A percentile compares a stretch with the other conserved stretches of the same genome.
These are phyloP conservation scores for Mechanitis messenoides DNA, from an alignment of 2,888 invertebrate species.

Conservation along the genomic window DNA sequence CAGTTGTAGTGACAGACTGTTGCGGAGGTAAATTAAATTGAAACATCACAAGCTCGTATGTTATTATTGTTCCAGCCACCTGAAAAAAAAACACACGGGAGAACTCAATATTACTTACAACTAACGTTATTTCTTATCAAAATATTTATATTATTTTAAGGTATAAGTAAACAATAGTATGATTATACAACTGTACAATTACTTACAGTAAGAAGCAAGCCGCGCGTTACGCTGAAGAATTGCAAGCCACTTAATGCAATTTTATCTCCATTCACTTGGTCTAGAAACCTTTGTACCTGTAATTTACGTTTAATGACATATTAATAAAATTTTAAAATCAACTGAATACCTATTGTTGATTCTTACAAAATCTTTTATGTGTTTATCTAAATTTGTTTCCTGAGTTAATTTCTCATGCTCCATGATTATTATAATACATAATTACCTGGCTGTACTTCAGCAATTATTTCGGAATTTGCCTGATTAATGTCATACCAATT, in stretches of 20 bases:
- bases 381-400: no score
- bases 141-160: background rate
- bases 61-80: constrained; percentile 69
- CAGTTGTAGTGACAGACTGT: constrained; percentile 2
- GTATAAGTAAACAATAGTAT: constrained; percentile 6
- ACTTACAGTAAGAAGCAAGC: constrained; percentile 75
- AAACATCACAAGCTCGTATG: constrained; percentile 73
- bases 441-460: no score
- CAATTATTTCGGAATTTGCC: no score
- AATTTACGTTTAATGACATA: constrained; percentile 4
- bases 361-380: no score
- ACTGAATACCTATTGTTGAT: no score
- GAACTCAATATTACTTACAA: constrained; percentile 1
- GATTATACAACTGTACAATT: background rate
- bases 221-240: constrained; percentile 77
- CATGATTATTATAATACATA: no score
- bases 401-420: no score
- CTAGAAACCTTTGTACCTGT: constrained; percentile 79
- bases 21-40: constrained; percentile 57
- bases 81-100: constrained; percentile 27
- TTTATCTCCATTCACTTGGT: constrained; percentile 78
- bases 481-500: no score
- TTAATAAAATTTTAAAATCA: background rate
- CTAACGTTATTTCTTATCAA: background rate
- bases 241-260: constrained; percentile 75